Evolutionary conservation across 35 echinoderm and acorn worm species (phyloP), one percentile per base, ranked within the genome.

Genomic region (Chiridota heheva): DNA sequence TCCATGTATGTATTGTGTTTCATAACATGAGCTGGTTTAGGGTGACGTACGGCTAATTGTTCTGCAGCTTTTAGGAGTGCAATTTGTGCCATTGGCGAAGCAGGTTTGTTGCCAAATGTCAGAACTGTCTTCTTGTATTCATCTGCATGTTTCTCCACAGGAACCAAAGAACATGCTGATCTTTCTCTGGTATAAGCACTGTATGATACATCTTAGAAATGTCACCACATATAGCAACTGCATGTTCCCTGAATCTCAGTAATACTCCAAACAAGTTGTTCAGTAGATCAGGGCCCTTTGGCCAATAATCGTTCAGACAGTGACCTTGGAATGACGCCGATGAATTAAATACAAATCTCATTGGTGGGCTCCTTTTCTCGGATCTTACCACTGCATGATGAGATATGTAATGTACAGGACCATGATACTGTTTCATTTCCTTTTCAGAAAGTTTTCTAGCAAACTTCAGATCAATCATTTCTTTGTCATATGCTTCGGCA

Each of bases 161-260:
- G 51, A 82, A 92, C 32, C 90, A 57, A 70, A 87, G 90, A 7
- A 86, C 76, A 59, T 92, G 83, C 44, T 92, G 90, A 67, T 92
- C 90, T 46, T n/a, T 36, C 34, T 81, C 34, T 59, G 90, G 84
- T 1, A 86, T 92, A 4, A 91, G 46, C 13, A 92, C 40, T 7
- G 83, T 35, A 42, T 91, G 82, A 49, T 86, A 90, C 72, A 91
- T 91, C 67, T 91, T 91, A 63, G 82, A 86, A 29, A 91, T 91
- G 67, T 91, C 89, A 39, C 60, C 82, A 79, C 39, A 67, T 2
- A 84, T 35, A 46, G 88, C 81, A 0, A 85, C 61, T 42, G 57
- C 16, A 69, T 81, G 25, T 72, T 91, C 82, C 40, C 89, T 10
- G 67, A 81, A 91, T 44, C 82, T 59, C 27, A 91, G 7, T 1